These are phyloP conservation scores for Terrapene triunguis DNA, from an alignment of 2,113 vertebrate species.

Conservation along the genomic window DNA sequence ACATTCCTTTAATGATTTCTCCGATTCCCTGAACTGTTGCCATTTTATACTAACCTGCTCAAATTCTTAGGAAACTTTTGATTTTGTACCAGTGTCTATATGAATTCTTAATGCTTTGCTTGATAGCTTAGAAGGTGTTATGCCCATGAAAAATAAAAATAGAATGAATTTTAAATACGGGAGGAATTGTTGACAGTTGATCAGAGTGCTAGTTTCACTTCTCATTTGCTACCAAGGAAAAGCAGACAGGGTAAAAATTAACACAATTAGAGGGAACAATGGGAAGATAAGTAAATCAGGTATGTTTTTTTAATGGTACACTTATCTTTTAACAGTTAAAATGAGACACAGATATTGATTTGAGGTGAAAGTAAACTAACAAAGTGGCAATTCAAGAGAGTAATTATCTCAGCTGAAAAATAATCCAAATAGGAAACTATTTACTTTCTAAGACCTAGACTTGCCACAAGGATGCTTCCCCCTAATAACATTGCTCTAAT, in stretches of 20 bases:
- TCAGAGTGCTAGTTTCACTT: not conserved
- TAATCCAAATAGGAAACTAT: not conserved
- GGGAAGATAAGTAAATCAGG: not conserved
- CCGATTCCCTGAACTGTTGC: not conserved
- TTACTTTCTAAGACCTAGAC: not conserved
- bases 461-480: not conserved
- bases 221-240: not conserved
- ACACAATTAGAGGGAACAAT: not conserved
- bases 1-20: not conserved
- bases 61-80: not conserved
- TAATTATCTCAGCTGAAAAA: not conserved
- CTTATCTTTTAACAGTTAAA: slow-evolving; percentile 31
- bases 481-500: not conserved
- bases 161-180: not conserved
- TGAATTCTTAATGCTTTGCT: not conserved
- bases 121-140: not conserved
- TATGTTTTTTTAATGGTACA: not conserved
- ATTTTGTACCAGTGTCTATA: not conserved
- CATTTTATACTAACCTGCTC: not conserved
- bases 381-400: not conserved
- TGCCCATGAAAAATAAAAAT: not conserved
- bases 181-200: not conserved
- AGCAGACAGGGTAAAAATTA: not conserved
- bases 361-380: slow-evolving; percentile 22
- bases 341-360: not conserved